A percentile compares a stretch with the other conserved stretches of the same genome.
Evolutionary conservation across 2,797 vertebrate genomes (phyloP).

Genomic region (Novumbra hubbsi): DNA sequence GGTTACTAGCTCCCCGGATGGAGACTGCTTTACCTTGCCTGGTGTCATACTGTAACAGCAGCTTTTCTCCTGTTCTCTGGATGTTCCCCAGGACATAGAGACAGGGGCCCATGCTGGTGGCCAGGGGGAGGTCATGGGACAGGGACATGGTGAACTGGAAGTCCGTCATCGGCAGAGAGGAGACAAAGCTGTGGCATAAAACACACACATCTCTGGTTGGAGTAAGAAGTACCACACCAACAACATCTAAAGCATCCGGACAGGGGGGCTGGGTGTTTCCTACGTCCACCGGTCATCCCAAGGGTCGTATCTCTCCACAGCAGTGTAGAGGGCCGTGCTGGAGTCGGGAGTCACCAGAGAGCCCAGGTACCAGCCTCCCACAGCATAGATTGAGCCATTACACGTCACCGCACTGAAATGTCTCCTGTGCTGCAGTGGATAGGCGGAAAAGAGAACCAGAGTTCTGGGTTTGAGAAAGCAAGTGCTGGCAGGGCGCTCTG

Average conservation of each 20-base stretch:
- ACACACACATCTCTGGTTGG: neutral
- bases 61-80: constrained; percentile 76
- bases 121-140: constrained; percentile 76
- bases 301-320: constrained; percentile 79
- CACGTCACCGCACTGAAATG: constrained; percentile 79
- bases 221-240: neutral
- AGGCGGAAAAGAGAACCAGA: constrained; percentile 12
- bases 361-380: constrained; percentile 82
- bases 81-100: constrained; percentile 76
- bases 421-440: constrained; percentile 67
- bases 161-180: constrained; percentile 74
- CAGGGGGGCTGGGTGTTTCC: neutral
- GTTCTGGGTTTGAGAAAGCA: no score
- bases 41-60: constrained; percentile 72
- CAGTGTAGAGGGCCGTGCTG: constrained; percentile 72
- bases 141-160: constrained; percentile 77
- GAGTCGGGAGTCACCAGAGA: constrained; percentile 75
- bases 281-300: constrained; percentile 75
- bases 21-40: constrained; percentile 43
- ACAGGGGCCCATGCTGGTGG: constrained; percentile 59
- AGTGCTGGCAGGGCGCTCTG: no score
- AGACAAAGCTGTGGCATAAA: constrained; percentile 64
- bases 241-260: neutral
- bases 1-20: neutral
- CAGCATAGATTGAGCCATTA: constrained; percentile 72